Evolutionary conservation across 2,888 invertebrate genomes (phyloP).

Genomic region (Calephelis perditalis): DNA sequence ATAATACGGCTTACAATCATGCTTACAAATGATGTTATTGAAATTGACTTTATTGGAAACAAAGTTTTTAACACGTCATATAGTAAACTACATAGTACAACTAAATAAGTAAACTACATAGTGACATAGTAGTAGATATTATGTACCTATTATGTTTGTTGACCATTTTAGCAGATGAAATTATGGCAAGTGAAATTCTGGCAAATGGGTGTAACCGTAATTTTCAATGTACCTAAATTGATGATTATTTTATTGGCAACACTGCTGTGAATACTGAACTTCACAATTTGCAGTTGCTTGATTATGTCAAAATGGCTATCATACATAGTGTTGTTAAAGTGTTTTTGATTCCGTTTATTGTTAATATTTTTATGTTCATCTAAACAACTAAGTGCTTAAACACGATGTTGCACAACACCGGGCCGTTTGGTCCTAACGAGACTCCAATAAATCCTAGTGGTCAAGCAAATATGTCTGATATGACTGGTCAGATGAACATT

Average conservation of each 20-base stretch:
- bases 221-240: not conserved
- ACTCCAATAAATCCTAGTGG: slow-evolving; percentile 50
- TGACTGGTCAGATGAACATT: slow-evolving; percentile 43
- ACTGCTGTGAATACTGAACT: slow-evolving; percentile 10
- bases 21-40: too few species aligned
- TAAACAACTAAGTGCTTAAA: slow-evolving; percentile 24
- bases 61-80: too few species aligned
- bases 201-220: too few species aligned
- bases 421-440: slow-evolving; percentile 56
- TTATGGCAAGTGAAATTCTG: too few species aligned
- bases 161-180: too few species aligned
- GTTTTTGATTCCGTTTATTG: slow-evolving; percentile 24
- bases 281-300: too few species aligned
- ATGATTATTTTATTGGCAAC: not conserved
- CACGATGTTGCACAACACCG: slow-evolving; percentile 63
- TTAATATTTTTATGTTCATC: slow-evolving; percentile 27
- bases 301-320: slow-evolving; percentile 60
- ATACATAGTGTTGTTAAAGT: slow-evolving; percentile 48
- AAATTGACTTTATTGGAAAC: too few species aligned
- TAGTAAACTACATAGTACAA: too few species aligned
- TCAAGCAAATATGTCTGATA: slow-evolving; percentile 48
- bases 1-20: too few species aligned
- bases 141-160: too few species aligned
- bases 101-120: too few species aligned
- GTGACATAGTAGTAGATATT: too few species aligned